Evolutionary conservation across 2,113 vertebrate genomes (phyloP), one percentile per base, ranked within the genome.

Genomic region (Menura novaehollandiae): DNA sequence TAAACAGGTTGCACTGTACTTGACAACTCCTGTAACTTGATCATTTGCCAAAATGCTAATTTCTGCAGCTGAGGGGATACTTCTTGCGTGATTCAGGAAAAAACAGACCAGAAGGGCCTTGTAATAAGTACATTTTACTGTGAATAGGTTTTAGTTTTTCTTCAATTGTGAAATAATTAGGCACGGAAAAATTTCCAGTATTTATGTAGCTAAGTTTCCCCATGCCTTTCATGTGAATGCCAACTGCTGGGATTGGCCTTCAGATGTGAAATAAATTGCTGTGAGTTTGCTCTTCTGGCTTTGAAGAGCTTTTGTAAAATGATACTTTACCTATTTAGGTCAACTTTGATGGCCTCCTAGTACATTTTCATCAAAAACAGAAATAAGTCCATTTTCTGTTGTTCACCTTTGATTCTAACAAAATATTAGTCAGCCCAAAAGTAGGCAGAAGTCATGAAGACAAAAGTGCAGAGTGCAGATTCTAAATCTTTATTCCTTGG

Each of bases 31-130:
- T 95, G 63, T 88, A 91, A 88, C 76, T 76, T 88, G 72, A 95
- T 92, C 84, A 64, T 13, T 94, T 98, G 97, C 98, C 97, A 98
- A 98, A 98, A 79, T 92, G 35, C 85, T 91, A 22, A 88, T 96
- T 97, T 95, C 71, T 95, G 89, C 95, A 97, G 94, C 94, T 94
- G 82, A 96, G 91, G 67, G 77, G 88, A 81, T 87, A 93, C 52
- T 62, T 93, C 93, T 95, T 86, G 95, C 58, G 4, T 80, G 51
- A 91, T 96, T 92, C 73, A 89, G 89, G 91, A 95, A 64, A 58
- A 88, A 95, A 88, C 60, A 94, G 86, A 96, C 88, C 87, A 93
- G 68, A 91, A 95, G 86, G 86, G 60, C 91, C 82, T 95, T 95
- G 80, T 93, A 97, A 78, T 94, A 97, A 89, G 16, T 88, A 69